Conservation (phyloP, 2,113 vertebrate genomes). For the Actenoides lindsayi region DNA sequence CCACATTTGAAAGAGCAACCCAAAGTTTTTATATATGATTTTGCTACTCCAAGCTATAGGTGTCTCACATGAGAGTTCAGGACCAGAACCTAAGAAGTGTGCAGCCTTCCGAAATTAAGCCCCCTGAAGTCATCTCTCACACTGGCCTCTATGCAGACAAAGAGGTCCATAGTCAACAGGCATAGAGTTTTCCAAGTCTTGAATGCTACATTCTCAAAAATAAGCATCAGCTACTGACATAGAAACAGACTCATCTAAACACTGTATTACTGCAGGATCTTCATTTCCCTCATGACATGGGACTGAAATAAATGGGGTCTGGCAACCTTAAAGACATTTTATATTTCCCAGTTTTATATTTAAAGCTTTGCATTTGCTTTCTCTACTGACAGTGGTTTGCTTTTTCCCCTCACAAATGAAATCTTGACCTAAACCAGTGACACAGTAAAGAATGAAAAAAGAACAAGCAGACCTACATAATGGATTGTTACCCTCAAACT, state of each 20-base stretch:
- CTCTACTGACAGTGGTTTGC: not conserved
- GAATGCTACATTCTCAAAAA: not conserved
- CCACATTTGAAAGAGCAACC: not conserved
- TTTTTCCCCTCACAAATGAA: not conserved
- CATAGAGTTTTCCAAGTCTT: not conserved
- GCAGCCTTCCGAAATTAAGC: not conserved
- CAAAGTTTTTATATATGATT: not conserved
- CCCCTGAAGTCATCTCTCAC: not conserved
- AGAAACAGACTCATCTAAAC: not conserved
- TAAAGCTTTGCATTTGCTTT: not conserved
- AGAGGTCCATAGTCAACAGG: not conserved
- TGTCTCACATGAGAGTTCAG: conserved; percentile 5
- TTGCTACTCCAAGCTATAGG: not conserved
- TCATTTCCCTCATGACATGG: not conserved
- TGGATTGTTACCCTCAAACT: not conserved
- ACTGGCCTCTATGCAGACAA: not conserved
- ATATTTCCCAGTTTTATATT: not conserved
- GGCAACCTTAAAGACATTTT: not conserved
- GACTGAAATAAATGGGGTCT: not conserved
- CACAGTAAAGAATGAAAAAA: not conserved
- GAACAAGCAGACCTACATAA: not conserved
- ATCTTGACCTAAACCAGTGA: not conserved
- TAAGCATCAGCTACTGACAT: not conserved
- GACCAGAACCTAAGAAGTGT: not conserved
- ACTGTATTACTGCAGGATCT: not conserved